Conservation (phyloP, 2,797 vertebrate species). For the Fratercula arctica region DNA sequence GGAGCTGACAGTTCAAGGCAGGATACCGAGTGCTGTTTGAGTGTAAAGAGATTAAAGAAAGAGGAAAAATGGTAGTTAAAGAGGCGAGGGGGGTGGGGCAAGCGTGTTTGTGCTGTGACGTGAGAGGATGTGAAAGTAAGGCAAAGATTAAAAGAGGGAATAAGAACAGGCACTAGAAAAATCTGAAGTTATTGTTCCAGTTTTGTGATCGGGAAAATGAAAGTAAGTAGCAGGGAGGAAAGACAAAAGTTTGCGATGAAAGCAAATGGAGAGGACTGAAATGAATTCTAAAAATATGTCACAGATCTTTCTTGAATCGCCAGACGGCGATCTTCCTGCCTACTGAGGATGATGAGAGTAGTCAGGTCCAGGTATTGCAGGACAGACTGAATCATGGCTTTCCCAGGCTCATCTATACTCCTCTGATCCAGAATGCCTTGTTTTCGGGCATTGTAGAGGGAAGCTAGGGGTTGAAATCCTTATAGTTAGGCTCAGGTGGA, state of each 20-base stretch:
- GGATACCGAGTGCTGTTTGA: background rate
- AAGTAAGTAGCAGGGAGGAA: background rate
- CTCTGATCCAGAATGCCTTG: background rate
- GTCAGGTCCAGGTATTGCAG: background rate
- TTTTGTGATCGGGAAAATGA: background rate
- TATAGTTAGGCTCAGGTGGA: background rate
- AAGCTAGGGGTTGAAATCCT: background rate
- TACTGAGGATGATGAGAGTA: background rate
- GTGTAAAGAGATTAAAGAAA: background rate
- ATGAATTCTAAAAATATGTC: background rate
- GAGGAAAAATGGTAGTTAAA: background rate
- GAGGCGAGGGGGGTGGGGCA: background rate
- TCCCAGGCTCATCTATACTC: background rate
- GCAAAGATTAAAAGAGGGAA: background rate
- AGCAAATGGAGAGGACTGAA: background rate
- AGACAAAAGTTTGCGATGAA: background rate
- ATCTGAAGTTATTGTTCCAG: background rate
- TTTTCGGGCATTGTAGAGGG: background rate
- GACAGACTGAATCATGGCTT: background rate
- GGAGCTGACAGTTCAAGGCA: slow-evolving; percentile 25
- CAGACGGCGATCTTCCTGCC: background rate
- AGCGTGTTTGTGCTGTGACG: background rate
- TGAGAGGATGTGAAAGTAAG: background rate
- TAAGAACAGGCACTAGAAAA: background rate
- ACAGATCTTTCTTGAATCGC: background rate